Percentiles rank a stretch among this genome's conserved stretches.
These are phyloP conservation scores for Solea senegalensis DNA, from an alignment of 2,113 vertebrate genomes.

Conservation along the genomic window DNA sequence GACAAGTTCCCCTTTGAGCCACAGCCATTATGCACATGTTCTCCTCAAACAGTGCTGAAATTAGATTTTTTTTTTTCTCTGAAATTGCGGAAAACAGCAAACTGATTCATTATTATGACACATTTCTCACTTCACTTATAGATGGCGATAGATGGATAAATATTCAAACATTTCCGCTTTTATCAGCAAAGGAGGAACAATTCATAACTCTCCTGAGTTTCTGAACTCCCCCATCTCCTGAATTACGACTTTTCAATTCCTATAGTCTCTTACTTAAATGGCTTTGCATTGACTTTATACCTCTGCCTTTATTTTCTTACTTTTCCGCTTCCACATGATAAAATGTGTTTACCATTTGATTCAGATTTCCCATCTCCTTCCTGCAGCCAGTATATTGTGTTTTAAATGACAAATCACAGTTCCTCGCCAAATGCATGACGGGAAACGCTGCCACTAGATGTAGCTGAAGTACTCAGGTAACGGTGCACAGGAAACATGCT, in stretches of 20 bases:
- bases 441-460: conserved; percentile 79
- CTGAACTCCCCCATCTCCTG: neutral
- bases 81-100: too few relatives aligned
- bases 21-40: too few relatives aligned
- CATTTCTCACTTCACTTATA: neutral
- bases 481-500: conserved; percentile 3
- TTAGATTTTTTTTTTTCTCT: too few relatives aligned
- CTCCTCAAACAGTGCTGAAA: too few relatives aligned
- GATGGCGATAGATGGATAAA: neutral
- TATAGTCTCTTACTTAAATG: neutral
- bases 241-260: neutral
- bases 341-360: neutral
- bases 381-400: neutral
- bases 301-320: neutral
- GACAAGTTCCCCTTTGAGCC: too few relatives aligned
- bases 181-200: too few relatives aligned
- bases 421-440: conserved; percentile 20
- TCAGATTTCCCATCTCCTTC: neutral
- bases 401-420: conserved; percentile 18
- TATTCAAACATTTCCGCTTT: neutral
- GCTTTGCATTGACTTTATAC: neutral
- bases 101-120: too few relatives aligned
- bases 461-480: conserved; percentile 82
- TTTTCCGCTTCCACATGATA: neutral
- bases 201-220: neutral